Percentiles rank a stretch among this genome's conserved stretches.
Conservation (phyloP, 1,140 invertebrate species). For the Melitaea cinxia region DNA sequence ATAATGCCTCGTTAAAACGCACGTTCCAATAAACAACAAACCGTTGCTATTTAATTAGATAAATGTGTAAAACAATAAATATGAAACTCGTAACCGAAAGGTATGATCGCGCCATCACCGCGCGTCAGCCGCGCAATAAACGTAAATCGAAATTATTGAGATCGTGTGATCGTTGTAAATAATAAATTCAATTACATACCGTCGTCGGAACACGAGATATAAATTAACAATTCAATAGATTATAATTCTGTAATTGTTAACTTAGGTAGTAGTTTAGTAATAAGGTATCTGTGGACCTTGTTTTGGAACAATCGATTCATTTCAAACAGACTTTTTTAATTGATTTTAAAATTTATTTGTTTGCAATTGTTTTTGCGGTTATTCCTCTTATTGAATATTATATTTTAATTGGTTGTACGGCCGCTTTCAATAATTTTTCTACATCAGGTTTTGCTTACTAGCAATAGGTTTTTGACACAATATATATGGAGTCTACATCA, state of each 20-base stretch:
- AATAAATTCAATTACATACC: slow-evolving; percentile 52
- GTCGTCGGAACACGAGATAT: slow-evolving; percentile 39
- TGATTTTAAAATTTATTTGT: no score
- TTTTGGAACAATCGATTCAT: not conserved
- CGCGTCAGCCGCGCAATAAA: slow-evolving; percentile 35
- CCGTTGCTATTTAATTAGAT: slow-evolving; percentile 25
- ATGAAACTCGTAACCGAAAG: slow-evolving; percentile 20
- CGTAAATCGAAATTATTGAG: slow-evolving; percentile 32
- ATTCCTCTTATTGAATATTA: no score
- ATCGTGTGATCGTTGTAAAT: slow-evolving; percentile 47
- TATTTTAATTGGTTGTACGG: no score
- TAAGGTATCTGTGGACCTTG: not conserved
- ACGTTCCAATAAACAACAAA: slow-evolving; percentile 19
- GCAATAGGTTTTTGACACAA: no score
- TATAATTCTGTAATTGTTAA: slow-evolving; percentile 9
- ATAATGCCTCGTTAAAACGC: not conserved
- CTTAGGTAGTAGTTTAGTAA: not conserved
- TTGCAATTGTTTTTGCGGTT: no score
- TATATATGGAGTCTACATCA: no score
- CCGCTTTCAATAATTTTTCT: no score
- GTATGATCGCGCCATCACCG: slow-evolving; percentile 28
- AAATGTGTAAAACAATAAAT: slow-evolving; percentile 27
- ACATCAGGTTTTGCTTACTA: no score
- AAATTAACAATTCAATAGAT: slow-evolving; percentile 1
- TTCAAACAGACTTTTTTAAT: no score